phyloP scores from a whole-genome alignment of 2,888 invertebrate species.

The Antheraea assamensis region DNA sequence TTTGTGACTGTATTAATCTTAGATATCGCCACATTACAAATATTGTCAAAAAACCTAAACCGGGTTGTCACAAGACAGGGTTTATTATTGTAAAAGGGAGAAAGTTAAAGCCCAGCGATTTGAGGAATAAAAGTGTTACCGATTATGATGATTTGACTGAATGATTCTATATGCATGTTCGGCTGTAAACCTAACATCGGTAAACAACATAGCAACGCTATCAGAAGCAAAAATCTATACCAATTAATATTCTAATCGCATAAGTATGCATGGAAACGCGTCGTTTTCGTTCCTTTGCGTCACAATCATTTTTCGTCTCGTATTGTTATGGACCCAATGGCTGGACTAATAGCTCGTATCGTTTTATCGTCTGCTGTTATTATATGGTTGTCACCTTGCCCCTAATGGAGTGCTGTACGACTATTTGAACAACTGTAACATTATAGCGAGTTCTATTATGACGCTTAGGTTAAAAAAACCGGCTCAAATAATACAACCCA shows the following conservation, averaged over 20 bases:
- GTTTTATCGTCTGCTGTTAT: slow-evolving; percentile 36
- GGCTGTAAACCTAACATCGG: not conserved
- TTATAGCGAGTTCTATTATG: not conserved
- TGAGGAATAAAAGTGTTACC: too few species aligned
- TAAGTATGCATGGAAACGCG: slow-evolving; percentile 20
- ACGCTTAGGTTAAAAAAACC: not conserved
- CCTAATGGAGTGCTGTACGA: slow-evolving; percentile 38
- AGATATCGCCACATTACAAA: too few species aligned
- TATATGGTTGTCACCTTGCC: slow-evolving; percentile 48
- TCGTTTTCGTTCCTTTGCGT: slow-evolving; percentile 30
- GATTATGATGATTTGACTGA: not conserved
- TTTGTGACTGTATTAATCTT: too few species aligned
- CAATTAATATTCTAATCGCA: slow-evolving; percentile 52
- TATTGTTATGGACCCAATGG: slow-evolving; percentile 26
- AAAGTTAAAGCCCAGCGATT: too few species aligned
- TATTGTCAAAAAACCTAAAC: too few species aligned
- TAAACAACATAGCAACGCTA: slow-evolving; percentile 26
- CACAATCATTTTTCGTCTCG: slow-evolving; percentile 33
- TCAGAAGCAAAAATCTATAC: slow-evolving; percentile 50
- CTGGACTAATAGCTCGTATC: slow-evolving; percentile 33
- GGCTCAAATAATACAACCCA: not conserved
- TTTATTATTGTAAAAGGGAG: too few species aligned
- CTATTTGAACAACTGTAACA: slow-evolving; percentile 36
- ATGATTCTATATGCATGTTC: not conserved
- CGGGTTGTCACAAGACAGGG: too few species aligned